Evolutionary conservation across 2,888 invertebrate genomes (phyloP).

Genomic region (Disparrhopalites patrizii): DNA sequence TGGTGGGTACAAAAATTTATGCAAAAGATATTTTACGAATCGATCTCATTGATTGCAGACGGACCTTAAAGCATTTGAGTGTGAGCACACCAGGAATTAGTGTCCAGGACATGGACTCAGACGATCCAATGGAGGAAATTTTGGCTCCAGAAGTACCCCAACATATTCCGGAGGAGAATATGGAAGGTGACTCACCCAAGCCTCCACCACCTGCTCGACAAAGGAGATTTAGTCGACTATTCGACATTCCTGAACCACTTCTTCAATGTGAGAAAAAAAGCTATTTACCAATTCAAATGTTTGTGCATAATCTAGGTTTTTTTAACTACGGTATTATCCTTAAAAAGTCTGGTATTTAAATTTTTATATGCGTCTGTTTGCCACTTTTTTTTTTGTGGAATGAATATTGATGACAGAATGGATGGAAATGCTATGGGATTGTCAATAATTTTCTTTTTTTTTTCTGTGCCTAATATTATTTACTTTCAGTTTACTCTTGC

Average conservation of each 20-base stretch:
- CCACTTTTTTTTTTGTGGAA: background rate
- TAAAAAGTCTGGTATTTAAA: background rate
- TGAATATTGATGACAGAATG: too few relatives aligned
- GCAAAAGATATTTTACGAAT: too few relatives aligned
- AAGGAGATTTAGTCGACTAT: constrained; percentile 84
- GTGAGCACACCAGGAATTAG: constrained; percentile 54
- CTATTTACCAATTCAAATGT: too few relatives aligned
- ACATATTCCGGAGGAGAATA: constrained; percentile 49
- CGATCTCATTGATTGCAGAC: too few relatives aligned
- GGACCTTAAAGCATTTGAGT: constrained; percentile 54
- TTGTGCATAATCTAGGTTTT: too few relatives aligned
- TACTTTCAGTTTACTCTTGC: constrained; percentile 91
- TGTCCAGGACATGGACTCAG: constrained; percentile 17
- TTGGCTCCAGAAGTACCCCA: constrained; percentile 51
- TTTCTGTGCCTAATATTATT: too few relatives aligned
- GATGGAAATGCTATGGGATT: too few relatives aligned
- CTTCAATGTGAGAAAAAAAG: constrained; percentile 68
- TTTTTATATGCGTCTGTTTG: background rate
- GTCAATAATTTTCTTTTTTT: too few relatives aligned
- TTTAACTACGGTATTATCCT: background rate
- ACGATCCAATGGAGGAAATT: constrained; percentile 52
- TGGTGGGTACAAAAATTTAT: too few relatives aligned
- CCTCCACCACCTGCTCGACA: constrained; percentile 61
- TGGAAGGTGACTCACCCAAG: too few relatives aligned
- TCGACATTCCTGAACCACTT: constrained; percentile 78